These are phyloP conservation scores for Oophaga pumilio DNA, from an alignment of 2,113 vertebrate species.

Conservation along the genomic window DNA sequence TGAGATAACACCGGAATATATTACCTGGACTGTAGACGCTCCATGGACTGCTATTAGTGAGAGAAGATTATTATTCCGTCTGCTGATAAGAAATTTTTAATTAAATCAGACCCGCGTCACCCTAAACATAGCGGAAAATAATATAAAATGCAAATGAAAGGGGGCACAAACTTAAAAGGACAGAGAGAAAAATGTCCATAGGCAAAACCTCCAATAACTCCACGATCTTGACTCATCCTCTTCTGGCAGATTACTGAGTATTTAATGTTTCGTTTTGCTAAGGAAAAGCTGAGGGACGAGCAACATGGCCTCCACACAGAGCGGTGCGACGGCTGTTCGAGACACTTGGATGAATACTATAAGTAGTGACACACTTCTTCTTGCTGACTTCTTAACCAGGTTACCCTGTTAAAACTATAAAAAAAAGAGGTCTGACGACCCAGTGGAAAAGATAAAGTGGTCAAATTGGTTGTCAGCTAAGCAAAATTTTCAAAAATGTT, in stretches of 20 bases:
- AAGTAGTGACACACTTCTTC: too few relatives aligned
- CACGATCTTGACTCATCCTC: not conserved
- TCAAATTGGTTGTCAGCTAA: too few relatives aligned
- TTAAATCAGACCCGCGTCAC: not conserved
- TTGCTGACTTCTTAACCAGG: too few relatives aligned
- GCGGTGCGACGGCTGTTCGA: too few relatives aligned
- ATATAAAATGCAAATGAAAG: not conserved
- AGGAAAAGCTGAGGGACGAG: not conserved
- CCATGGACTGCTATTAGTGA: not conserved
- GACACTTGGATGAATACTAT: too few relatives aligned
- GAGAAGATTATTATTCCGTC: not conserved
- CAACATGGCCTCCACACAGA: not conserved
- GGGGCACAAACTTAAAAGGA: not conserved
- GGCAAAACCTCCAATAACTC: not conserved
- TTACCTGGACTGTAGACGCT: not conserved
- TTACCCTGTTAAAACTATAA: too few relatives aligned
- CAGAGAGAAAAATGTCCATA: not conserved
- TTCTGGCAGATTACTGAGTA: too few relatives aligned
- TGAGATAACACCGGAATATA: conserved; percentile 20
- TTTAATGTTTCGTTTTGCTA: too few relatives aligned
- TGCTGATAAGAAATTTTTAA: conserved; percentile 8
- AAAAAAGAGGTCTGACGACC: too few relatives aligned
- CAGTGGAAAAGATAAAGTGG: too few relatives aligned
- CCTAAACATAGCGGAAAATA: not conserved
- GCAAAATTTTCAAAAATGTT: too few relatives aligned